These are phyloP conservation scores for Mionectes macconnelli DNA, from an alignment of 2,113 vertebrate species.

Conservation along the genomic window DNA sequence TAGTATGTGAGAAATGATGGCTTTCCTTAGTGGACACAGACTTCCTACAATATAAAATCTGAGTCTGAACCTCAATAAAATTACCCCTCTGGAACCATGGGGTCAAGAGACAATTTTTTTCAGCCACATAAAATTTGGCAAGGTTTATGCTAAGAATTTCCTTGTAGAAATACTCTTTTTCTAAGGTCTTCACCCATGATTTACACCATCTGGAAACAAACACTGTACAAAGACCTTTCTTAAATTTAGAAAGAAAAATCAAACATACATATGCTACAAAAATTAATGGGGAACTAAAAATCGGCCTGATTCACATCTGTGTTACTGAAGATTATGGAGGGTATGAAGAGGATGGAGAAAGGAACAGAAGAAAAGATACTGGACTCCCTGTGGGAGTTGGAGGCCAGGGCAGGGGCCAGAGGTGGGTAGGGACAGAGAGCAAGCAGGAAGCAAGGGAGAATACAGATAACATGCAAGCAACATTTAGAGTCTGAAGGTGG, in stretches of 20 bases:
- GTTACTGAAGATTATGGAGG: neutral
- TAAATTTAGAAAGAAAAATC: neutral
- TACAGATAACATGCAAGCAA: neutral
- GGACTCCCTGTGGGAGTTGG: accelerated
- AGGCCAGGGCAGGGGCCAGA: neutral
- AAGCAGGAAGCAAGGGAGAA: neutral
- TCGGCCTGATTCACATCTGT: neutral
- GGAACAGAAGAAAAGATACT: neutral
- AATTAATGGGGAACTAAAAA: neutral
- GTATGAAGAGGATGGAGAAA: neutral
- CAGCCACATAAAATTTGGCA: neutral
- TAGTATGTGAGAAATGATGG: neutral
- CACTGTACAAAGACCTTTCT: neutral
- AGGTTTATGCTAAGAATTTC: neutral
- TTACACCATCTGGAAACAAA: neutral
- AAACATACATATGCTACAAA: neutral
- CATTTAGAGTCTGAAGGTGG: neutral
- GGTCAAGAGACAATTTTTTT: neutral
- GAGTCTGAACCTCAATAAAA: neutral
- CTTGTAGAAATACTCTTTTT: neutral
- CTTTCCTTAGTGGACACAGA: neutral
- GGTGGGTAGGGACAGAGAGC: neutral
- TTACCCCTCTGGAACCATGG: neutral
- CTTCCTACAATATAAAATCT: neutral
- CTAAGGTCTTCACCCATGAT: neutral